phyloP scores from a whole-genome alignment of 2,113 vertebrate genomes.

The Rutilus rutilus region DNA sequence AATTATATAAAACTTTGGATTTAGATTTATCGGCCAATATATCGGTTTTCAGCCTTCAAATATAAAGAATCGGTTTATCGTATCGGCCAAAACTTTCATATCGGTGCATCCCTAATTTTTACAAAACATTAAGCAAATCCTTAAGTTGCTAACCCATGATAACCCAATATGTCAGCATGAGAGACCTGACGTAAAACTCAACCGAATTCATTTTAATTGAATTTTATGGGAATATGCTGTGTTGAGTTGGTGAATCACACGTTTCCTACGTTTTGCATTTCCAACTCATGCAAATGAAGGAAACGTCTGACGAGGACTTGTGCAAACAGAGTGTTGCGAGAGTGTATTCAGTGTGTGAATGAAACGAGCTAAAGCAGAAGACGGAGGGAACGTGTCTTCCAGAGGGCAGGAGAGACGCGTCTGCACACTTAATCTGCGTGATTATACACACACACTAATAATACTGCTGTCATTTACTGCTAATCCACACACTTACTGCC shows the following conservation, averaged over 20 bases:
- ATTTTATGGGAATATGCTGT: background rate
- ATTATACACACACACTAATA: constrained; percentile 23
- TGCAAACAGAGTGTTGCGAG: background rate
- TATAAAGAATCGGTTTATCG: no score
- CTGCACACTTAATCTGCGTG: background rate
- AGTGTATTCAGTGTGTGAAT: background rate
- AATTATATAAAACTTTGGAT: no score
- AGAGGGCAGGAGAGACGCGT: background rate
- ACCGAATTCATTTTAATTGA: background rate
- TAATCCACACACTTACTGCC: constrained; percentile 26
- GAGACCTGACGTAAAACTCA: background rate
- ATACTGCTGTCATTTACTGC: constrained; percentile 25
- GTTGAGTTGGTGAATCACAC: background rate
- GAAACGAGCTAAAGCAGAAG: background rate
- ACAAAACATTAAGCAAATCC: background rate
- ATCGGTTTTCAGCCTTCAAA: no score
- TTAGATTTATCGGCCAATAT: no score
- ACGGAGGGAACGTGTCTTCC: background rate
- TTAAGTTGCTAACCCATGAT: background rate
- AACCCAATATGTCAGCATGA: background rate
- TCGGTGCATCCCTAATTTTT: no score
- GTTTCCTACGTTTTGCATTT: background rate
- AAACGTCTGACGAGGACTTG: background rate
- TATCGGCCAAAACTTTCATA: no score
- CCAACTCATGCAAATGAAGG: background rate